Evolutionary conservation across 1,140 invertebrate species (phyloP), one percentile per base, ranked within the genome.

Genomic region (Aphis craccivora): DNA sequence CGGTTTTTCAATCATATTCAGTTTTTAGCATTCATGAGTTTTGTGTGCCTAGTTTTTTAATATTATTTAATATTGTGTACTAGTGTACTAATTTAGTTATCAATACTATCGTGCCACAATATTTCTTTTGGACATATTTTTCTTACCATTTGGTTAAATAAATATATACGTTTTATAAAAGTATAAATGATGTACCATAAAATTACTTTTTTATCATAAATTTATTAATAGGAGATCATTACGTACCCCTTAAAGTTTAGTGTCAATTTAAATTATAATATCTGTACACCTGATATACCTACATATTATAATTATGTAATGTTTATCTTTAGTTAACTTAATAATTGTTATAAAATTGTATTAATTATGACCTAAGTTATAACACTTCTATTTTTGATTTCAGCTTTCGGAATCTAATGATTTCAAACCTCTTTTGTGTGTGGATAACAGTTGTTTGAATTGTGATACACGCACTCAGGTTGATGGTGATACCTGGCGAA

Each of bases 341-440:
- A 11, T 67, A 11, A 11, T n/a, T 67, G 60, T 18, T n/a, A 0
- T 67, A 67, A n/a, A n/a, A 67, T 67, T 67, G 5, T 67, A n/a
- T 18, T n/a, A 67, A 67, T 4, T 30, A 67, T n/a, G 5, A 18
- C 14, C 20, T 76, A 76, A 76, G 25, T 60, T 60, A 60, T 30
- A 11, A 60, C 1, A 76, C 14, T n/a, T 67, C 86, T 86, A 93
- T 93, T 93, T 94, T 94, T 89, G 60, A 92, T 95, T 94, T 30
- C 93, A 96, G 96, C 94, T 96, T 81, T 95, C 95, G 7, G 94
- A 95, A 23, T 94, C 95, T 20, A 95, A 95, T 2, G 97, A 97
- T 94, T 97, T 97, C 94, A 97, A 98, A 94, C 97, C 97, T 94
- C 97, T 98, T 96, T 95, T 98, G 94, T 98, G 97, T 95, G 97